Conservation (phyloP, 2,888 invertebrate species). For the Trichogramma evanescens region DNA sequence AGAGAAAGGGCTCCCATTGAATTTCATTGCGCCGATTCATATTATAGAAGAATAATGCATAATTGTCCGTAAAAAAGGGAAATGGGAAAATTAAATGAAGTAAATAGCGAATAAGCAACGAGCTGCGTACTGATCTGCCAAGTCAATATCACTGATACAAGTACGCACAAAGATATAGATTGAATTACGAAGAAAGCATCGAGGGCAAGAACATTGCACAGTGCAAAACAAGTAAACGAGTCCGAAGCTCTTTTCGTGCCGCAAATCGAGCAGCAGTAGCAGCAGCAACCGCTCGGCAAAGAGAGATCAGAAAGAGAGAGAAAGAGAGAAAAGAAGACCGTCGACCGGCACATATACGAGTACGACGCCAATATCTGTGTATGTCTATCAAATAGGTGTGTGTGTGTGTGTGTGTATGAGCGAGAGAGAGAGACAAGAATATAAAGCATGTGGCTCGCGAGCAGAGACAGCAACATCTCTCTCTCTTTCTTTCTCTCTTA, state of each 20-base stretch:
- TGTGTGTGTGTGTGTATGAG: neutral
- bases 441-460: neutral
- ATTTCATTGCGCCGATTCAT: no score
- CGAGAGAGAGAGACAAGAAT: neutral
- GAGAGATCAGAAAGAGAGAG: neutral
- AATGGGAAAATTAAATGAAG: neutral
- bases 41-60: no score
- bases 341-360: neutral
- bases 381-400: neutral
- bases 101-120: constrained; percentile 5
- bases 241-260: neutral
- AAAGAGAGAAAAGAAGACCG: neutral
- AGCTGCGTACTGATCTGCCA: constrained; percentile 1
- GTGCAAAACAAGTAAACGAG: neutral
- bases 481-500: neutral
- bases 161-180: no score
- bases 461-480: neutral
- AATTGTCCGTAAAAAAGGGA: neutral
- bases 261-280: neutral
- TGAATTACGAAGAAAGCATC: no score
- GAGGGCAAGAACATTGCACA: no score
- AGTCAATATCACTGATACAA: neutral
- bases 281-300: neutral
- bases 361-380: neutral
- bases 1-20: no score